Conservation (phyloP, 1,140 invertebrate species). For the Oedothorax gibbosus region DNA sequence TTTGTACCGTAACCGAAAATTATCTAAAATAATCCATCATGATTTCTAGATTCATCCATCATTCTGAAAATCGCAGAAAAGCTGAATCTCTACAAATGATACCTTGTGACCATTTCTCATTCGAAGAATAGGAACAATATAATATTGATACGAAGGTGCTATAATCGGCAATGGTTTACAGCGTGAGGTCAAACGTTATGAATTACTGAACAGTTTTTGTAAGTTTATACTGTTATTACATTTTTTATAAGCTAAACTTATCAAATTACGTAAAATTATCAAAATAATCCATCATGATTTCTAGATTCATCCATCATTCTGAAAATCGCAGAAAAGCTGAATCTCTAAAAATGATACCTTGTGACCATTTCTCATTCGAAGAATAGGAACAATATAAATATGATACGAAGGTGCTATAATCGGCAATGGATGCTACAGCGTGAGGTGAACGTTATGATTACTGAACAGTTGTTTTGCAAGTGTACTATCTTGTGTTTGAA, state of each 20-base stretch:
- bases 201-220: no score
- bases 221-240: no score
- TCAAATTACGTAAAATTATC: conserved; percentile 17
- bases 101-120: conserved; percentile 5
- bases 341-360: conserved; percentile 19
- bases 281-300: conserved; percentile 13
- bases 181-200: no score
- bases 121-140: conserved; percentile 1
- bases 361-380: neutral
- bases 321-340: conserved; percentile 3
- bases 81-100: conserved; percentile 30
- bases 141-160: conserved; percentile 20
- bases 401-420: conserved; percentile 15
- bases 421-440: no score
- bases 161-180: no score
- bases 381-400: conserved; percentile 16
- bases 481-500: no score
- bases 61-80: neutral
- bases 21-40: conserved; percentile 3
- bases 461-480: no score
- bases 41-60: conserved; percentile 15
- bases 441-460: no score
- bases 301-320: conserved; percentile 16
- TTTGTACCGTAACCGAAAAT: neutral
- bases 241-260: no score